phyloP scores from a whole-genome alignment of 2,113 vertebrate genomes.

The Cyprichromis sp. region DNA sequence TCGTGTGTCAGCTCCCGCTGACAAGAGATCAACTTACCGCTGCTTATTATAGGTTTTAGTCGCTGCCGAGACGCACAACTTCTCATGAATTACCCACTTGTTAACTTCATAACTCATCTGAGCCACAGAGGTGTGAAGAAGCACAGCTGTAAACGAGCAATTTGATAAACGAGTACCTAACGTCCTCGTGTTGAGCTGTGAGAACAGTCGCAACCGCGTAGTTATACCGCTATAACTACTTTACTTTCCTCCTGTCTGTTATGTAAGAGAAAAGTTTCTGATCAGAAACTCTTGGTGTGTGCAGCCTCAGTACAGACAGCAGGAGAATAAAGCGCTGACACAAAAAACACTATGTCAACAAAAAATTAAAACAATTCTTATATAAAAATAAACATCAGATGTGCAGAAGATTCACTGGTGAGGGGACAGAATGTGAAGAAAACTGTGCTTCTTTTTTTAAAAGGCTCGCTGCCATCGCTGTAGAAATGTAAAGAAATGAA shows the following conservation, averaged over 20 bases:
- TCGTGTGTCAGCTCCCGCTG: background rate
- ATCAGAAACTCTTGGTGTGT: background rate
- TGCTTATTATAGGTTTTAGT: background rate
- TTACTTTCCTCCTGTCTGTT: background rate
- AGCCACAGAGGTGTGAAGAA: background rate
- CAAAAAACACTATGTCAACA: background rate
- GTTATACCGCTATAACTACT: background rate
- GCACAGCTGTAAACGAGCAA: background rate
- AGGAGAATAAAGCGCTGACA: background rate
- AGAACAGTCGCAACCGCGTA: rapidly evolving
- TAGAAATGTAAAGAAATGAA: background rate
- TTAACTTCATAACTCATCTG: background rate
- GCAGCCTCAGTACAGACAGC: background rate
- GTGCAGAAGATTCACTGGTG: background rate
- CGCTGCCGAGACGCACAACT: background rate
- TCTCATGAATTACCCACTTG: background rate
- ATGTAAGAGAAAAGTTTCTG: background rate
- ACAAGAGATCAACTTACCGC: background rate
- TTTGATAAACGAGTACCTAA: background rate
- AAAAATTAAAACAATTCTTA: background rate
- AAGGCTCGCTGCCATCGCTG: background rate
- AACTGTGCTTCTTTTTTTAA: background rate
- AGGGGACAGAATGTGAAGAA: background rate
- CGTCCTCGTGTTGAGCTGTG: background rate
- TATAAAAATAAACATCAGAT: background rate